A percentile compares a stretch with the other conserved stretches of the same genome.
Evolutionary conservation across 2,888 invertebrate species (phyloP).

Genomic region (Agrenia bidenticulata): DNA sequence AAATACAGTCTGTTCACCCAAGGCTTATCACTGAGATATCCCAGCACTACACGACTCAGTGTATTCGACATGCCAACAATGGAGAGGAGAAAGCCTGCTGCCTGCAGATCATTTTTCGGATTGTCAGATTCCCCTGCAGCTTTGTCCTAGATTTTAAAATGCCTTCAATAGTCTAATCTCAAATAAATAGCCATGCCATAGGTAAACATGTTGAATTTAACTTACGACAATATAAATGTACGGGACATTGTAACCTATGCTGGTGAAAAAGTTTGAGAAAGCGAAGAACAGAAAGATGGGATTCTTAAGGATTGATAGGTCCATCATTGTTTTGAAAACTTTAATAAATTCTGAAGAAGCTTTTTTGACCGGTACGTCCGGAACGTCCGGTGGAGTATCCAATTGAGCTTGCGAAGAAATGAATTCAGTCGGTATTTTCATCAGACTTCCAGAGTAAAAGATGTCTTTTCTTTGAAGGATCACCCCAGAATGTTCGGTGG

Average conservation of each 20-base stretch:
- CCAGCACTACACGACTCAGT: conserved; percentile 82
- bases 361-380: conserved; percentile 37
- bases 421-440: conserved; percentile 57
- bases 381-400: conserved; percentile 34
- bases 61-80: conserved; percentile 86
- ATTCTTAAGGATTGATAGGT: conserved; percentile 79
- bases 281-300: conserved; percentile 85
- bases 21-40: conserved; percentile 82
- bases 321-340: conserved; percentile 77
- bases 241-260: conserved; percentile 91
- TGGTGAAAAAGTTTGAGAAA: conserved; percentile 91
- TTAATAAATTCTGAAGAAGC: conserved; percentile 66
- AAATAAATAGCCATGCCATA: too few relatives aligned
- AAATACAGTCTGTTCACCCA: conserved; percentile 88
- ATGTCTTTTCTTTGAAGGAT: conserved; percentile 79
- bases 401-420: conserved; percentile 20
- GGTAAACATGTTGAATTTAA: conserved; percentile 27
- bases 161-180: too few relatives aligned
- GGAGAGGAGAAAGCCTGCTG: conserved; percentile 71
- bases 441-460: conserved; percentile 79
- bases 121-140: conserved; percentile 59
- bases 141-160: conserved; percentile 61
- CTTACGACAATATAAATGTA: conserved; percentile 77
- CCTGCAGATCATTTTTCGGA: conserved; percentile 43
- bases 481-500: conserved; percentile 62